These are phyloP conservation scores for Podocnemis expansa DNA, from an alignment of 2,113 vertebrate genomes.

Conservation along the genomic window DNA sequence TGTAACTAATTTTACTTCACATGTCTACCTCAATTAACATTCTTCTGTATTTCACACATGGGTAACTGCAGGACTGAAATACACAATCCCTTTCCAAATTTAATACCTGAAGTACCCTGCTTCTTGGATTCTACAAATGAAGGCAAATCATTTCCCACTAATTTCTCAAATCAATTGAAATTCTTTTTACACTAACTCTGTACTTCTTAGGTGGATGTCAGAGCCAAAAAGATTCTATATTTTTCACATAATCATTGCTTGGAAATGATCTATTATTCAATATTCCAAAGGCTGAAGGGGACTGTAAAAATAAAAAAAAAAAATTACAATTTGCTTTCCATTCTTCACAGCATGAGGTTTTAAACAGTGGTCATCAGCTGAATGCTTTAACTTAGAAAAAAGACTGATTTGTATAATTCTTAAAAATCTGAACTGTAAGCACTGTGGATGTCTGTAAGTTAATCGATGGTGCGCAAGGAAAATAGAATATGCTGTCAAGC, in stretches of 20 bases:
- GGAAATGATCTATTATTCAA: constrained; percentile 50
- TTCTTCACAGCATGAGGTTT: constrained; percentile 54
- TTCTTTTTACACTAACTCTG: constrained; percentile 28
- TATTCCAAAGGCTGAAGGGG: constrained; percentile 39
- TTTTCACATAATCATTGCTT: constrained; percentile 58
- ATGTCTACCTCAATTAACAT: constrained; percentile 49
- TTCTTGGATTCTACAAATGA: constrained; percentile 58
- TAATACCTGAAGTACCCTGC: constrained; percentile 47
- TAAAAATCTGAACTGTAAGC: constrained; percentile 37
- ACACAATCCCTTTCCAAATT: constrained; percentile 31
- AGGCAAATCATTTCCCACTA: constrained; percentile 56
- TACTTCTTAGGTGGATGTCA: constrained; percentile 30
- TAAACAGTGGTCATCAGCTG: constrained; percentile 44
- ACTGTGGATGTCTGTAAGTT: constrained; percentile 13
- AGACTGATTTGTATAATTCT: constrained; percentile 37
- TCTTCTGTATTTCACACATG: constrained; percentile 70
- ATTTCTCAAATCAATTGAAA: constrained; percentile 69
- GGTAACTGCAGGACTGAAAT: constrained; percentile 46
- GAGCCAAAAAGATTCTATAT: constrained; percentile 12
- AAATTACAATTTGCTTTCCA: constrained; percentile 50
- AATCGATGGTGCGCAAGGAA: constrained; percentile 9
- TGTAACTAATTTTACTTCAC: constrained; percentile 54
- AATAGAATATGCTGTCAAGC: constrained; percentile 49
- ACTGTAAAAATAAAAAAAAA: constrained; percentile 54
- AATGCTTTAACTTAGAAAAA: constrained; percentile 60